Conservation (phyloP, 2,113 vertebrate genomes). For the Pimephales promelas region DNA sequence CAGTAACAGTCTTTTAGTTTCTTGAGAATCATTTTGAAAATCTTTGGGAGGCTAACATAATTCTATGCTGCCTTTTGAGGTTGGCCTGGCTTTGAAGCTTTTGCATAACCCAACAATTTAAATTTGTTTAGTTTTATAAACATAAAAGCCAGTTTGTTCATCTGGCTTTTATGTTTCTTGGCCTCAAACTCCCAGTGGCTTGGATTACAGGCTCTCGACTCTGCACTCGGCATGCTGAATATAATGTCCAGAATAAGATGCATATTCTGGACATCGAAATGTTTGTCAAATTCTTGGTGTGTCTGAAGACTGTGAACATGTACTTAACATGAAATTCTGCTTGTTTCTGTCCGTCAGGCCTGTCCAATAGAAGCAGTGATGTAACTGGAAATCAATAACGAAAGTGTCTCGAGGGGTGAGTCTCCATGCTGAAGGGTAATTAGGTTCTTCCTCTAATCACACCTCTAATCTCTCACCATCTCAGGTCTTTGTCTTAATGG, state of each 20-base stretch:
- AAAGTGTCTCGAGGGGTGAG: conserved; percentile 24
- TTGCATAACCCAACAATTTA: not conserved
- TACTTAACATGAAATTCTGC: not conserved
- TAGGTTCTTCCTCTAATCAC: conserved; percentile 50
- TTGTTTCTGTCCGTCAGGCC: conserved; percentile 22
- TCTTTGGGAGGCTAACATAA: not conserved
- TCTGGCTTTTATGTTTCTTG: no score
- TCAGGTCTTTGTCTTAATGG: conserved; percentile 47
- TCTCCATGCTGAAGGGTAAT: conserved; percentile 39
- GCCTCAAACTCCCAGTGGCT: no score
- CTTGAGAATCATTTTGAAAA: not conserved
- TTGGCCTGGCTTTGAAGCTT: not conserved
- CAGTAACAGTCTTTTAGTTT: conserved; percentile 5
- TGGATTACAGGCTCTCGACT: no score
- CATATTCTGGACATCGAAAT: not conserved
- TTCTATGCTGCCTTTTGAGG: not conserved
- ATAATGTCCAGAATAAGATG: no score
- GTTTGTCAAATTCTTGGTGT: not conserved
- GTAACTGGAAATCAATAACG: conserved; percentile 50
- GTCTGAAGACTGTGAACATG: not conserved
- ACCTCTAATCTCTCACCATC: conserved; percentile 46
- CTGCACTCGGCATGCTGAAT: no score
- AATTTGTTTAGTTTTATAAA: not conserved
- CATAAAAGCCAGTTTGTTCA: not conserved
- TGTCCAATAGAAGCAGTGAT: conserved; percentile 9